Evolutionary conservation across 2,113 vertebrate genomes (phyloP), one percentile per base, ranked within the genome.

Genomic region (Colinus virginianus): DNA sequence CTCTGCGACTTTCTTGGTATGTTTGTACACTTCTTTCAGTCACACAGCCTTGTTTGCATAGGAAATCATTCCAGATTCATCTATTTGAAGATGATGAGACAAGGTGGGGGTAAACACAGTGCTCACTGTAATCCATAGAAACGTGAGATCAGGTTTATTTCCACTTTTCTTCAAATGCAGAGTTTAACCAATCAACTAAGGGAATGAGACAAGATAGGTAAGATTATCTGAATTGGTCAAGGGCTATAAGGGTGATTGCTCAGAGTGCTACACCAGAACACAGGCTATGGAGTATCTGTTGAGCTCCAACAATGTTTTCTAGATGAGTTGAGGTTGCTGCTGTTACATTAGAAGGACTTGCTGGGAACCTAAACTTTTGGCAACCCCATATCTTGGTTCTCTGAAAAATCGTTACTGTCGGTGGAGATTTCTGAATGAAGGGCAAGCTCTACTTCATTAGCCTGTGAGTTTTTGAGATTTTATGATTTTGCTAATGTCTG

Each of bases 41-140:
- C 21, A 13, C 28, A 5, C 17, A 56, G 11, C 22, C 22, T 81
- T 64, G 45, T 62, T 84, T 90, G 61, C 13, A 4, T 28, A 25
- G 62, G 67, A 55, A 84, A 63, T 17, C 1, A 20, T 76, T 72
- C 53, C 14, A 46, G 34, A 63, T 63, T 2, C 7, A 45, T 45
- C 6, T 84, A 87, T 84, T 82, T 76, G 17, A 64, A 72, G 38
- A 22, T 63, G 23, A 4, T 78, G 56, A 84, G 79, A 28, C 3
- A n/a, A 78, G 28, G 19, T 49, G 11, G 19, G 19, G 30, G 11
- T 90, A 51, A 91, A 76, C 59, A 20, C 2, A 51, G 28, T 56
- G 48, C 34, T 56, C 10, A 6, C 2, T 87, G 20, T 83, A 43
- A 76, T 53, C 28, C 0, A 0, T 61, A 72, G 46, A 12, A 46